These are phyloP conservation scores for Drosophila kanekoi DNA, from an alignment of 2,888 invertebrate species.

Conservation along the genomic window DNA sequence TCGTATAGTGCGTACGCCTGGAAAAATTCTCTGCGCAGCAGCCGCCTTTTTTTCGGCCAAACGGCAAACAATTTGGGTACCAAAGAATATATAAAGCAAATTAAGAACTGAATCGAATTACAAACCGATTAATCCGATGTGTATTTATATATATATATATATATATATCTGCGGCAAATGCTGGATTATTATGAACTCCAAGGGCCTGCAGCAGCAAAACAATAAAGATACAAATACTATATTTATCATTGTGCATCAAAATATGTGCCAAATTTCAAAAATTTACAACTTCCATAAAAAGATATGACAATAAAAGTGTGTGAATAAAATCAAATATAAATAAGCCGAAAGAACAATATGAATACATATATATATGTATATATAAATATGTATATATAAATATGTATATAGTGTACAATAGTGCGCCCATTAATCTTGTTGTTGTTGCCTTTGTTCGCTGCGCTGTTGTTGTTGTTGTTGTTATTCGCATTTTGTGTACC, in stretches of 20 bases:
- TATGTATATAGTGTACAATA: constrained; percentile 24
- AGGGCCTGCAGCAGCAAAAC: neutral
- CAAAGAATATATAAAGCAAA: constrained; percentile 32
- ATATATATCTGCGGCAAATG: neutral
- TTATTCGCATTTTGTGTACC: constrained; percentile 82
- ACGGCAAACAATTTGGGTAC: constrained; percentile 37
- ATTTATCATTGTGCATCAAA: neutral
- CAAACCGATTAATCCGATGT: constrained; percentile 1
- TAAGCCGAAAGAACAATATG: neutral
- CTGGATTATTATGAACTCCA: neutral
- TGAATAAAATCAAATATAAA: constrained; percentile 9
- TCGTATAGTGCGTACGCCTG: constrained; percentile 54
- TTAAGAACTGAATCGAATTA: constrained; percentile 9
- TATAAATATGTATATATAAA: constrained; percentile 12
- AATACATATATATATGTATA: neutral
- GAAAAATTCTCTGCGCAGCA: constrained; percentile 72
- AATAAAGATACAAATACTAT: constrained; percentile 5
- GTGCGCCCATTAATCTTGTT: constrained; percentile 28
- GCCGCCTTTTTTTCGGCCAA: constrained; percentile 68
- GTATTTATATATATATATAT: too few relatives aligned
- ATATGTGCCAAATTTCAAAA: constrained; percentile 27
- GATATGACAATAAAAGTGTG: constrained; percentile 28
- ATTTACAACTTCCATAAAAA: constrained; percentile 11
- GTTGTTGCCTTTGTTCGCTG: constrained; percentile 59
- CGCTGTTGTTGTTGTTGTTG: constrained; percentile 62